Evolutionary conservation across 1,140 invertebrate genomes (phyloP), one percentile per base, ranked within the genome.

Genomic region (Sarcophaga bullata): DNA sequence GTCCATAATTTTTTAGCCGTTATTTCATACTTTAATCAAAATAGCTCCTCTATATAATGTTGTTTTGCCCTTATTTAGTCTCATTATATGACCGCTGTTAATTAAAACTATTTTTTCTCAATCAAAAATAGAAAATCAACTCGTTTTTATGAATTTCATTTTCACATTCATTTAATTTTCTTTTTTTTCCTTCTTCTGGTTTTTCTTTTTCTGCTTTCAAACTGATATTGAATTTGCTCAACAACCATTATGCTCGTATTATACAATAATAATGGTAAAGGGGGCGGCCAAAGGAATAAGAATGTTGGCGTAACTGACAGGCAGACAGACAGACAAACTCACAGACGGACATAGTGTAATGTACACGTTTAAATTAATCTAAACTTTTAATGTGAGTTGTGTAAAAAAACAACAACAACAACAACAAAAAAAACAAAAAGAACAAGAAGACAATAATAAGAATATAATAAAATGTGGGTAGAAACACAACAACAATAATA

Each of bases 361-460:
- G 73, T 76, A 76, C 49, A 76, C 73, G 73, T 76, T 76, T 76
- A 76, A 76, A 76, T 76, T 76, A 76, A 76, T 76, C n/a, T 76
- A 76, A 76, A 76, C 47, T 76, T 76, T 76, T 76, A n/a, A 76
- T 49, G 73, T 76, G 73, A 47, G 73, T 68, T 15, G 15, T 17
- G 49, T 17, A 76, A 76, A 17, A 15, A 76, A 49, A 76, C 73
- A 73, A 73, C 46, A 47, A 73, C 8, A 17, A 73, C 73, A 73
- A 37, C 4, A 37, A 37, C 25, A 37, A 37, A 37, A 4, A 37
- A 37, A 37, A 37, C 25, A 37, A 37, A 37, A 1, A 37, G 25
- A 37, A 37, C 25, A 37, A 37, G 4, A 37, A 37, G 4, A 37
- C n/a, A n/a, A n/a, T n/a, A n/a, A n/a, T n/a, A n/a, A n/a, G n/a